Evolutionary conservation across 2,888 invertebrate genomes (phyloP).

Genomic region (Trachelus troglodyta): DNA sequence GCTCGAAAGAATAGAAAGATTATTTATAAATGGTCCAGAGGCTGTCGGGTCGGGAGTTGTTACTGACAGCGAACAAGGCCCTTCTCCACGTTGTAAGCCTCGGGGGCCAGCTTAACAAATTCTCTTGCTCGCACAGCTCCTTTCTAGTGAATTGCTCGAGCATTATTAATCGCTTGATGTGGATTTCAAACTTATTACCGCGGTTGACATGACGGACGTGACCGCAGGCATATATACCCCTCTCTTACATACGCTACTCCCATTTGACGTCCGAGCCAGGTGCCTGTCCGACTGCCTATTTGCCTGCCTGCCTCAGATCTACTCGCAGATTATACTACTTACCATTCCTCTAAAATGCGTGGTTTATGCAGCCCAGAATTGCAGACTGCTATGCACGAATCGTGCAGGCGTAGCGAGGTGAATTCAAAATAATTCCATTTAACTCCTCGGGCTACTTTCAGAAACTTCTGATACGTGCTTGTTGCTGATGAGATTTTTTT

Average conservation of each 20-base stretch:
- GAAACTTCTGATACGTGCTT: no score
- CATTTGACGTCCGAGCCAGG: conserved; percentile 54
- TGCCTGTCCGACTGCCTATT: conserved; percentile 36
- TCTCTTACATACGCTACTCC: conserved; percentile 22
- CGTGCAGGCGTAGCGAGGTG: no score
- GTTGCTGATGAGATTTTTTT: no score
- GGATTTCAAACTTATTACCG: conserved; percentile 62
- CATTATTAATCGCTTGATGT: conserved; percentile 64
- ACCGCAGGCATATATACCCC: conserved; percentile 24
- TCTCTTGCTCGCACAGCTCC: conserved; percentile 45
- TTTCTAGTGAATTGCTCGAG: conserved; percentile 60
- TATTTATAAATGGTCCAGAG: conserved; percentile 40
- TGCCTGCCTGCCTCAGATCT: conserved; percentile 19
- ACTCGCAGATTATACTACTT: conserved; percentile 25
- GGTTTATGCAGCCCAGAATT: not conserved
- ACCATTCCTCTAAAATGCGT: conserved; percentile 6
- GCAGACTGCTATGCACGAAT: no score
- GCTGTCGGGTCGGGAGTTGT: conserved; percentile 45
- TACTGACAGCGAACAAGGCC: conserved; percentile 60
- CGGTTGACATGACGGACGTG: conserved; percentile 55
- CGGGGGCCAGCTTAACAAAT: conserved; percentile 51
- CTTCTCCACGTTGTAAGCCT: conserved; percentile 45
- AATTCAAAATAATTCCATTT: conserved; percentile 27
- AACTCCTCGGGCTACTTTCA: not conserved
- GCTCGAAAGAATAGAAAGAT: conserved; percentile 24